Conservation (phyloP, 2,888 invertebrate genomes). For the Acanthopleura granulata region DNA sequence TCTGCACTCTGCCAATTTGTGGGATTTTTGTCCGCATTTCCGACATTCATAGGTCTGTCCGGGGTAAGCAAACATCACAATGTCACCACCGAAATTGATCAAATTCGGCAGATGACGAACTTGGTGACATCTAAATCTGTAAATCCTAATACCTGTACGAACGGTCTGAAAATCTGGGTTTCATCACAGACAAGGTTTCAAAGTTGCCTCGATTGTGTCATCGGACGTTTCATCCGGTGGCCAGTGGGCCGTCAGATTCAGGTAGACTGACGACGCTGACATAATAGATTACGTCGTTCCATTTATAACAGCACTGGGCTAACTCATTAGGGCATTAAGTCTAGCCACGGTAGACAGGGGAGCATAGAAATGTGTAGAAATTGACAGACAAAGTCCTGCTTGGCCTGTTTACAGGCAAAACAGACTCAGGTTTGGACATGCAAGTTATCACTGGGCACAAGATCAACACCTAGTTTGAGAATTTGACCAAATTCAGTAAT, state of each 20-base stretch:
- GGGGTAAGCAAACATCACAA: background rate
- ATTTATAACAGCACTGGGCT: background rate
- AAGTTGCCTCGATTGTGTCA: background rate
- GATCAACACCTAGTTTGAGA: too few species aligned
- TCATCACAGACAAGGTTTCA: background rate
- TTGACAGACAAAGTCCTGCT: too few species aligned
- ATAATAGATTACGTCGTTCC: background rate
- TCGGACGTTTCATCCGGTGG: background rate
- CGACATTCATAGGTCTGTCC: background rate
- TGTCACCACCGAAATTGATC: background rate
- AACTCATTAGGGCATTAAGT: background rate
- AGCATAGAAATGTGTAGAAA: too few species aligned
- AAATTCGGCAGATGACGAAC: background rate
- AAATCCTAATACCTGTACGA: background rate
- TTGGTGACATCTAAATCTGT: background rate
- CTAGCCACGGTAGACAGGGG: background rate
- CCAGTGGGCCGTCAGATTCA: conserved; percentile 1
- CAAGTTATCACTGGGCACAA: too few species aligned
- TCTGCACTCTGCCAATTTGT: background rate
- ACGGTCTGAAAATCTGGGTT: background rate
- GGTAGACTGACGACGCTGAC: background rate
- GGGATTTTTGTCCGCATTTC: background rate
- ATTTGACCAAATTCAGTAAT: too few species aligned
- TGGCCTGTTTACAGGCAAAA: too few species aligned
- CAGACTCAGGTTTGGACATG: too few species aligned